Base-by-base conservation (phyloP, 2,113 vertebrate genomes). In the Eolophus roseicapilla region DNA sequence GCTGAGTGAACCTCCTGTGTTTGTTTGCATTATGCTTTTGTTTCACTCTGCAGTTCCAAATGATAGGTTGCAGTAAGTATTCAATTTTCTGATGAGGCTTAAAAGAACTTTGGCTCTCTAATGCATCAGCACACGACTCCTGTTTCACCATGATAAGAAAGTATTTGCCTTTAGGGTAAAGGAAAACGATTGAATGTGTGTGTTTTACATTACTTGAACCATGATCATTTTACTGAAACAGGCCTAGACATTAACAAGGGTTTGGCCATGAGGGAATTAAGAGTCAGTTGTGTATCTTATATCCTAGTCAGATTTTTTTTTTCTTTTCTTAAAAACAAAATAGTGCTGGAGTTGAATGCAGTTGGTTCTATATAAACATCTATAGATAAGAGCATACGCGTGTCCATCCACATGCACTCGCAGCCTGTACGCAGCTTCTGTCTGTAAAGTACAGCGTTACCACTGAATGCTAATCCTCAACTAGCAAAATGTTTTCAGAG, bases 131-230 rank as follows among this genome's bases (percentile, higher is more conserved):
- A 80, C 76, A 96, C 6, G 83, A 97, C 93, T 96, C 88, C 97
- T 98, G 97, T 97, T 98, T 97, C 95, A 91, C 96, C 81, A 92
- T 49, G 97, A 98, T 98, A 98, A 98, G 98, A 95, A 97, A 95
- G 95, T 87, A 28, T 96, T 96, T 97, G 97, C 97, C 97, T 98
- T 96, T 88, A 97, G 98, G 97, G 97, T 98, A 93, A 97, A 97
- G 92, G 95, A 86, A 97, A 97, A 94, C 95, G 95, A 98, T 97
- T 98, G 97, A 98, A 98, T 76, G 86, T 35, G 70, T 97, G 86
- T 97, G 92, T 97, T 98, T 98, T 97, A 97, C 96, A 97, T 98
- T 98, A 97, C 97, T 98, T 97, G 97, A 97, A 98, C 97, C 94
- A 97, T 93, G 97, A 97, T 97, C 97, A 93, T 97, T 97, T 97